Evolutionary conservation across 2,797 vertebrate genomes (phyloP).

Genomic region (Crax fasciolata): DNA sequence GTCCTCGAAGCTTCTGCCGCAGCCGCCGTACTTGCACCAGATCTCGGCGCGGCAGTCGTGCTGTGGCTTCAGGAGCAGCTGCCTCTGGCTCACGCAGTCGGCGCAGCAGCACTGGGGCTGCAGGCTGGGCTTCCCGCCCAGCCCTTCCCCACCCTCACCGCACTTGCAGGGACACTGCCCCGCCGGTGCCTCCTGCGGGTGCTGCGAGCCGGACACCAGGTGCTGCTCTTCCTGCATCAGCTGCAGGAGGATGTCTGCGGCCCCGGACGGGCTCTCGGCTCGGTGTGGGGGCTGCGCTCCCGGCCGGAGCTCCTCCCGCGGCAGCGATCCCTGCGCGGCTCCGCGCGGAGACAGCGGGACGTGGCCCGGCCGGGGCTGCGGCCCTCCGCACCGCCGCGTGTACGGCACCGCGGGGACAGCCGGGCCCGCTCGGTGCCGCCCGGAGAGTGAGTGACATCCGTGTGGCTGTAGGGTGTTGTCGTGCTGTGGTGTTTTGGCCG

Average conservation of each 20-base stretch:
- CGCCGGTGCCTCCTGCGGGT: background rate
- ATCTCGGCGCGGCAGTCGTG: background rate
- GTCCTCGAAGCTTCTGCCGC: background rate
- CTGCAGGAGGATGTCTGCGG: conserved; percentile 37
- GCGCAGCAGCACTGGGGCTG: conserved; percentile 16
- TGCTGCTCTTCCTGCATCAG: conserved; percentile 35
- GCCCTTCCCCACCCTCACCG: background rate
- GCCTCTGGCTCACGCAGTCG: background rate
- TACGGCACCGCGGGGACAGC: background rate
- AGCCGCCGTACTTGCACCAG: background rate
- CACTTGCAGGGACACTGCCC: conserved; percentile 14
- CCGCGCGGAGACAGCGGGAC: too few relatives aligned
- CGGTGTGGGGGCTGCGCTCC: background rate
- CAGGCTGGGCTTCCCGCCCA: background rate
- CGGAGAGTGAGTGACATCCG: background rate
- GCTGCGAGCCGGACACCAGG: background rate
- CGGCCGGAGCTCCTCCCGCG: background rate
- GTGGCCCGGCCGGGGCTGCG: too few relatives aligned
- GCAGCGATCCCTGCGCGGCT: background rate
- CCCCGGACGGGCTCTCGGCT: background rate
- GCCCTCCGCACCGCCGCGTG: too few relatives aligned
- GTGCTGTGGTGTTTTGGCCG: background rate
- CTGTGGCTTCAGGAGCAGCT: background rate
- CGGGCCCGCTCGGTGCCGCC: accelerated
- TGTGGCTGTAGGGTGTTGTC: background rate